Evolutionary conservation across 1,140 invertebrate species (phyloP), one percentile per base, ranked within the genome.

Genomic region (Pseudomyrmex flavicornis): DNA sequence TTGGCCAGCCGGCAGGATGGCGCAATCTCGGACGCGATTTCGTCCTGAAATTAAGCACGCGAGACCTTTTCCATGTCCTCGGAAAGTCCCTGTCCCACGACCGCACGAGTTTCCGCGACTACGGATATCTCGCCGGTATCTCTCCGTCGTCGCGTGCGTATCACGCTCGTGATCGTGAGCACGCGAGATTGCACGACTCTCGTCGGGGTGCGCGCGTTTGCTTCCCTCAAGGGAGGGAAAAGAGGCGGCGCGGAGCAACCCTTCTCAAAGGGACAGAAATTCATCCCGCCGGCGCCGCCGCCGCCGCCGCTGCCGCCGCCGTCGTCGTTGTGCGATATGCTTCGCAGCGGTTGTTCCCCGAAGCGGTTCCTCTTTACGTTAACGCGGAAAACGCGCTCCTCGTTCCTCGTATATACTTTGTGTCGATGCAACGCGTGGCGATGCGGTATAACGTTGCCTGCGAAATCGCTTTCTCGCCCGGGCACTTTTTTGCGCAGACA

Each of bases 21-120:
- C 61, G 88, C 82, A 89, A 89, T 89, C 76, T 89, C 75, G 54
- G 54, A 83, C 80, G 72, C 72, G 76, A 88, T 85, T 88, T 66
- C 44, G 46, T 66, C 66, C 59, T 72, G 72, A 85, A 88, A 88
- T 88, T 88, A 88, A 88, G 58, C 85, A 58, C 75, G 74, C 58
- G 52, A 76, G 22, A 10, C 62, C 63, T 66, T 80, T 84, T 84
- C 61, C 61, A 12, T 20, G 7, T 61, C 44, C 79, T n/a, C 17
- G 13, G 79, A 12, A 75, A 62, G 58, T 35, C 35, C 35, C 50
- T 56, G 20, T 17, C 48, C 59, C 46, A 46, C 20, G n/a, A 46
- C 22, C 58, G 50, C 35, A 62, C 48, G 79, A 17, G 48, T 35
- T n/a, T 74, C 52, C 26, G 35, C 22, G 35, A 35, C 48, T 50